A percentile compares a stretch with the other conserved stretches of the same genome.
Conservation (phyloP, 1,140 invertebrate species). For the Nasonia longicornis region DNA sequence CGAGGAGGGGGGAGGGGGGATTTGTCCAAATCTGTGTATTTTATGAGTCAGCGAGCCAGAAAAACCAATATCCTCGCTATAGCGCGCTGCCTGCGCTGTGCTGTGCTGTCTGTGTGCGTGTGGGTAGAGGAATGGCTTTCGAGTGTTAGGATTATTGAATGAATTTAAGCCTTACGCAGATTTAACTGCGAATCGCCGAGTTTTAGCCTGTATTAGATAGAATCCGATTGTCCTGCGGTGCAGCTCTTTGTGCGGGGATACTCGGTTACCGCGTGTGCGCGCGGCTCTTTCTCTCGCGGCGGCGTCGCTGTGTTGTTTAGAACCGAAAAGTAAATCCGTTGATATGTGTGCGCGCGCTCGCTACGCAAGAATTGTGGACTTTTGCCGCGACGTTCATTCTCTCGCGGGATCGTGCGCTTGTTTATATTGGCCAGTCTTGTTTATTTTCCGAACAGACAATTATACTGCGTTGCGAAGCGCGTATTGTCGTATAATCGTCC, state of each 20-base stretch:
- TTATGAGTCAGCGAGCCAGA: constrained; percentile 43
- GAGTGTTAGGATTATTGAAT: constrained; percentile 35
- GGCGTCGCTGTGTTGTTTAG: constrained; percentile 12
- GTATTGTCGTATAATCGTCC: too few relatives aligned
- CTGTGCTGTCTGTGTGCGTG: not conserved
- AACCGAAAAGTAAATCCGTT: constrained; percentile 20
- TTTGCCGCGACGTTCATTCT: not conserved
- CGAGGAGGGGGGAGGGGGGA: not conserved
- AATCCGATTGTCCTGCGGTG: constrained; percentile 21
- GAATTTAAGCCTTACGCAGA: constrained; percentile 35
- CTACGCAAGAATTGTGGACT: not conserved
- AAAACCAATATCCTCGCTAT: constrained; percentile 43
- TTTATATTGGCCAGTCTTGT: not conserved
- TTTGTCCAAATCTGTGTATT: constrained; percentile 45
- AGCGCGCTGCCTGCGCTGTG: not conserved
- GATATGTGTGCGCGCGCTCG: not conserved
- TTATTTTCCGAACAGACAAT: not conserved
- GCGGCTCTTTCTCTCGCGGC: not conserved
- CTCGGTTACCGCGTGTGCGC: not conserved
- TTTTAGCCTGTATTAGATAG: constrained; percentile 41
- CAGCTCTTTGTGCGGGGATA: not conserved
- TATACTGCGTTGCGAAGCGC: too few relatives aligned
- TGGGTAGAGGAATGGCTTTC: not conserved
- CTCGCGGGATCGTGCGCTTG: not conserved
- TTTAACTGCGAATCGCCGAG: constrained; percentile 36